Conservation (phyloP, 2,888 invertebrate genomes). For the Elgonia sp. region DNA sequence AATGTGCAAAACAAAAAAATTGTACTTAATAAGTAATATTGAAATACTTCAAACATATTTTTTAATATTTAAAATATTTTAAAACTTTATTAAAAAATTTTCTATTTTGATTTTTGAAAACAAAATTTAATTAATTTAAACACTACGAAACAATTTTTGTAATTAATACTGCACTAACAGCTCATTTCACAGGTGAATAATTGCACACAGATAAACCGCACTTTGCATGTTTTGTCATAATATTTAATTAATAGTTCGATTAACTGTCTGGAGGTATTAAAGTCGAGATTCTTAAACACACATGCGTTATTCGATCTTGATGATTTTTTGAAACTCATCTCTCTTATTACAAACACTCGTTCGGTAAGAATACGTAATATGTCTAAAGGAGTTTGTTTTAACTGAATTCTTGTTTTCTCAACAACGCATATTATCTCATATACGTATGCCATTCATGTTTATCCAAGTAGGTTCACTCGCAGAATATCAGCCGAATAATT, state of each 20-base stretch:
- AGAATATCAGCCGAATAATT: slow-evolving; percentile 47
- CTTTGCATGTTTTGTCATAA: slow-evolving; percentile 48
- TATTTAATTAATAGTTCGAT: slow-evolving; percentile 45
- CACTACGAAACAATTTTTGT: too few relatives aligned
- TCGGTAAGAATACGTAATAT: background rate
- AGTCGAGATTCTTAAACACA: too few relatives aligned
- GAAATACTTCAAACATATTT: too few relatives aligned
- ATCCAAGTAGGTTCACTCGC: slow-evolving; percentile 54
- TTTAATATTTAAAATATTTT: too few relatives aligned
- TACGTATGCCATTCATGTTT: slow-evolving; percentile 55
- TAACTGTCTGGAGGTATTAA: slow-evolving; percentile 28
- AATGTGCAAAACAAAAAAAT: too few relatives aligned
- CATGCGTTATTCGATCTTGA: too few relatives aligned
- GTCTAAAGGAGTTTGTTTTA: background rate
- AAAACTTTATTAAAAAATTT: too few relatives aligned
- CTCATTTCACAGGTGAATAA: slow-evolving; percentile 51
- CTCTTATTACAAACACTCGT: background rate
- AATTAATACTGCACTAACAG: slow-evolving; percentile 33
- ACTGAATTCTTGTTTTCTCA: slow-evolving; percentile 27
- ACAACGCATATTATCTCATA: slow-evolving; percentile 40
- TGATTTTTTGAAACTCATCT: too few relatives aligned
- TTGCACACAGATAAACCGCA: slow-evolving; percentile 28
- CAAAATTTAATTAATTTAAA: too few relatives aligned
- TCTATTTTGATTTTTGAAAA: too few relatives aligned
- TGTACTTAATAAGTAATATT: too few relatives aligned